phyloP scores from a whole-genome alignment of 2,888 invertebrate genomes.

The Lottia gigantea region DNA sequence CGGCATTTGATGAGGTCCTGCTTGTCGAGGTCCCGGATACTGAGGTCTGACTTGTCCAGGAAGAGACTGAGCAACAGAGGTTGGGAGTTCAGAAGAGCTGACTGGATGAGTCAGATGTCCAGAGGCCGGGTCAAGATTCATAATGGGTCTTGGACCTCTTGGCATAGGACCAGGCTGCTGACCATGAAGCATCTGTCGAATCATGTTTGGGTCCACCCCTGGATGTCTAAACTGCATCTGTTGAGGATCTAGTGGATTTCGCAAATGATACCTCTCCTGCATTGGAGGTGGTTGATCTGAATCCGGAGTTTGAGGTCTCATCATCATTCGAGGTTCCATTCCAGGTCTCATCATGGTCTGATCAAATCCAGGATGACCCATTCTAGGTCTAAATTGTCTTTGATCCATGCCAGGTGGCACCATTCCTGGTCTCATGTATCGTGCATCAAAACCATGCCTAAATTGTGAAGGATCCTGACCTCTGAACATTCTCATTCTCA shows the following conservation, averaged over 20 bases:
- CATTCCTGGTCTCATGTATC: constrained; percentile 1
- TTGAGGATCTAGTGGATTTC: neutral
- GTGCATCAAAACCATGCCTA: neutral
- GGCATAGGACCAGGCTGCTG: neutral
- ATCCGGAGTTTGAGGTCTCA: neutral
- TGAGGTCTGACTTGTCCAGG: neutral
- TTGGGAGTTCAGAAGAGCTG: neutral
- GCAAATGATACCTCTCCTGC: neutral
- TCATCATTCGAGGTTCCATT: constrained; percentile 1
- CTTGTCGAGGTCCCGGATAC: neutral
- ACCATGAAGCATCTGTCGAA: neutral
- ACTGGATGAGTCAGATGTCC: neutral
- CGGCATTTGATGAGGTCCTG: neutral
- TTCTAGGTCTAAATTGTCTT: neutral
- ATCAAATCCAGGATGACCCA: constrained; percentile 2
- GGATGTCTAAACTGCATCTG: constrained; percentile 4
- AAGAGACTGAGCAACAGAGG: neutral
- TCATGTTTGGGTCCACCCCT: neutral
- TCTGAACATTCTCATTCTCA: neutral
- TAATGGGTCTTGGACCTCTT: neutral
- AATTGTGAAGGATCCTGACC: neutral
- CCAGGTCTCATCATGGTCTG: constrained; percentile 1
- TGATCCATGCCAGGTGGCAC: neutral
- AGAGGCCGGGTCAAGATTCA: neutral
- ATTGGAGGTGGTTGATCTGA: neutral